phyloP scores from a whole-genome alignment of 2,113 vertebrate species.

The Lophura nycthemera region DNA sequence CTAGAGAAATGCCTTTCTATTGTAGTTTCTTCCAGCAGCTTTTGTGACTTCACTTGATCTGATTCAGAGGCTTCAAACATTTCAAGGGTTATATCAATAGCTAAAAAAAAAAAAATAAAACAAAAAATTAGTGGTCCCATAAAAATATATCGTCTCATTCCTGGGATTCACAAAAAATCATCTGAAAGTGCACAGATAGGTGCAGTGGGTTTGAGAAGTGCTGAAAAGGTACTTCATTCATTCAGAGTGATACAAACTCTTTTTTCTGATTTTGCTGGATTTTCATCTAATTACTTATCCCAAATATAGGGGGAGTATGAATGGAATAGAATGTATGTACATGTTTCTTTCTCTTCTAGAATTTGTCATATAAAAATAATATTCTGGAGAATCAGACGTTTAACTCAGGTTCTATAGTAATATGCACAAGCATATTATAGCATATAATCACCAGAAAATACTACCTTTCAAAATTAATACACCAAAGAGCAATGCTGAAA shows the following conservation, averaged over 20 bases:
- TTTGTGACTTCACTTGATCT: background rate
- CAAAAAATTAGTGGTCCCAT: background rate
- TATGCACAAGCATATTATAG: background rate
- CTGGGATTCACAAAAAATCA: background rate
- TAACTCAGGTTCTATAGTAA: background rate
- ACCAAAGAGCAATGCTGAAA: background rate
- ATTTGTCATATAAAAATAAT: background rate
- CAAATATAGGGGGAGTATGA: background rate
- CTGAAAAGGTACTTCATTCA: background rate
- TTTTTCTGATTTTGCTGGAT: background rate
- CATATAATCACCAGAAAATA: background rate
- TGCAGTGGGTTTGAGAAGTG: background rate
- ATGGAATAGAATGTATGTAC: background rate
- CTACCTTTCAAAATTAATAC: background rate
- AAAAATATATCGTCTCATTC: background rate
- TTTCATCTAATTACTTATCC: background rate
- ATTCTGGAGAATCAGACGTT: background rate
- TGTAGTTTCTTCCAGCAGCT: background rate
- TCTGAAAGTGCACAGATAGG: background rate
- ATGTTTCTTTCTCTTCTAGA: background rate
- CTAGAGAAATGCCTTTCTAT: background rate
- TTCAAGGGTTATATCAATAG: background rate
- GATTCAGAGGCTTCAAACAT: background rate
- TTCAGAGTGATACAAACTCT: background rate
- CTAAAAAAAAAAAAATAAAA: background rate